A percentile compares a stretch with the other conserved stretches of the same genome.
These are phyloP conservation scores for Sitodiplosis mosellana DNA, from an alignment of 1,140 invertebrate genomes.

Conservation along the genomic window DNA sequence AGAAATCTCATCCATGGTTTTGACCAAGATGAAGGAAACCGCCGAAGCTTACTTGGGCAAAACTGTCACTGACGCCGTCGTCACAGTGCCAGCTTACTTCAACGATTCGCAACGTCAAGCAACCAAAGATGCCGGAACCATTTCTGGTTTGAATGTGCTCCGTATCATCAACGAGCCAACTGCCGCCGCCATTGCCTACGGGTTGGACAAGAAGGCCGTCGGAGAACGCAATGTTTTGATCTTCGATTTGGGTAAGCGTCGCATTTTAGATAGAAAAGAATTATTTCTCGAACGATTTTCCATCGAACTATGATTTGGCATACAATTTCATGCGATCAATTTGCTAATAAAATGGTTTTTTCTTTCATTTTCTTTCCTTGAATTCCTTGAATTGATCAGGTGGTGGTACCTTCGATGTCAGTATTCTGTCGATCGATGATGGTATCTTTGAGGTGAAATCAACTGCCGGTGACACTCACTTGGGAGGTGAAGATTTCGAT, in stretches of 20 bases:
- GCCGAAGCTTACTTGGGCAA: slow-evolving; percentile 35
- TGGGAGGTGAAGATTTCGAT: slow-evolving; percentile 62
- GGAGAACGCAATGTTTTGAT: slow-evolving; percentile 60
- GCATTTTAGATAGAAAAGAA: too few species aligned
- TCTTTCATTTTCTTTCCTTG: too few species aligned
- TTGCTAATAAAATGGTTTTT: too few species aligned
- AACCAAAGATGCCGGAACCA: slow-evolving; percentile 56
- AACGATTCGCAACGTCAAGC: slow-evolving; percentile 48
- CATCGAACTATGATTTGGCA: too few species aligned
- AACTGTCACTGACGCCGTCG: slow-evolving; percentile 40
- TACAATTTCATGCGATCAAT: too few species aligned
- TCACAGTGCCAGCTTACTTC: slow-evolving; percentile 51
- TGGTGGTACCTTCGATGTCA: slow-evolving; percentile 68
- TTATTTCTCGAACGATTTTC: too few species aligned
- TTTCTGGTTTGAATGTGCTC: slow-evolving; percentile 59
- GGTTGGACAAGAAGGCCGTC: slow-evolving; percentile 66
- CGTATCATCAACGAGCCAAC: slow-evolving; percentile 69
- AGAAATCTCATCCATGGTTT: slow-evolving; percentile 74
- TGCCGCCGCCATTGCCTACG: slow-evolving; percentile 67
- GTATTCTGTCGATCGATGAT: slow-evolving; percentile 70
- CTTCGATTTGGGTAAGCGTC: slow-evolving; percentile 56
- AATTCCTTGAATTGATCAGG: too few species aligned
- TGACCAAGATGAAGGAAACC: slow-evolving; percentile 60
- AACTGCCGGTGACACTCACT: slow-evolving; percentile 56
- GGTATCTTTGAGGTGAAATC: slow-evolving; percentile 65